Conservation (phyloP, 2,888 invertebrate species). For the Acleris holmiana region DNA sequence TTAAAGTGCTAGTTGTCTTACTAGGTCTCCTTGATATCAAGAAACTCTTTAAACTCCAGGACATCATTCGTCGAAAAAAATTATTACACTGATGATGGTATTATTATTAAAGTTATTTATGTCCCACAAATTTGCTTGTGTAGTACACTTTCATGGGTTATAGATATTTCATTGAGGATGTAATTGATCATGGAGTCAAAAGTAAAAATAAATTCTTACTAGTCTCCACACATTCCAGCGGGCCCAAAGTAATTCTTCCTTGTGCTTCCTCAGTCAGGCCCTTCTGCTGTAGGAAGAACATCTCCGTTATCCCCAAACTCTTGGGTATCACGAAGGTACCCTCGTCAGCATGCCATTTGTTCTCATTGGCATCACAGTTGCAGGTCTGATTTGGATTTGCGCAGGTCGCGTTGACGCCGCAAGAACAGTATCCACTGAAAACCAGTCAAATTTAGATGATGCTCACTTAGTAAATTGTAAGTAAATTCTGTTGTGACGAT, state of each 20-base stretch:
- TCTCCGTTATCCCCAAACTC: constrained; percentile 94
- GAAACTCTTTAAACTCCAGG: no score
- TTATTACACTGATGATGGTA: no score
- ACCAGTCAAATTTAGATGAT: constrained; percentile 18
- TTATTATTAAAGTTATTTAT: no score
- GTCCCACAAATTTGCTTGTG: no score
- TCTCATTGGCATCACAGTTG: constrained; percentile 95
- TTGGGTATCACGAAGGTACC: constrained; percentile 91
- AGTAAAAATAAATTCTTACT: constrained; percentile 85
- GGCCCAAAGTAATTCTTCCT: constrained; percentile 94
- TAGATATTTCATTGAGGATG: not conserved
- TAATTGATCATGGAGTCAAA: not conserved
- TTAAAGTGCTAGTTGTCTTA: no score
- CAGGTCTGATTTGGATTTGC: constrained; percentile 92
- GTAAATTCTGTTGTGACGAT: no score
- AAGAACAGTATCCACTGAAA: constrained; percentile 89
- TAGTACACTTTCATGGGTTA: no score
- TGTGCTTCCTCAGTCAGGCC: constrained; percentile 92
- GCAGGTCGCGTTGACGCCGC: constrained; percentile 92
- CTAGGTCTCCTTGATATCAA: no score
- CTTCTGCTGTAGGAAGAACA: constrained; percentile 95
- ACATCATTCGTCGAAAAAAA: no score
- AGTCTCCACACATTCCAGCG: constrained; percentile 96
- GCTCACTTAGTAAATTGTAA: no score
- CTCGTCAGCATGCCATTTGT: constrained; percentile 95